These are phyloP conservation scores for Chauna torquata DNA, from an alignment of 2,113 vertebrate species.

Conservation along the genomic window DNA sequence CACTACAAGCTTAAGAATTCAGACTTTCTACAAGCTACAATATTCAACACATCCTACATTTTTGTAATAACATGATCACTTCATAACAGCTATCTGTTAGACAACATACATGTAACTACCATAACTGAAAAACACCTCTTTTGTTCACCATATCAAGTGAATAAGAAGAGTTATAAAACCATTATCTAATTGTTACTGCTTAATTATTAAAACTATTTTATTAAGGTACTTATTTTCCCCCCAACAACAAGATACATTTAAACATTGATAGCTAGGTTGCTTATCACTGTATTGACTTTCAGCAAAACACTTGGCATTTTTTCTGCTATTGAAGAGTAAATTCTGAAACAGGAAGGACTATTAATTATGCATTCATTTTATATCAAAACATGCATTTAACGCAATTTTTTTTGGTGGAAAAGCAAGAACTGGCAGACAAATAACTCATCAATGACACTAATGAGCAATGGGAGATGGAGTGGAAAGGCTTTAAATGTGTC, in stretches of 20 bases:
- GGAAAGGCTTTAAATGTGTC: conserved; percentile 76
- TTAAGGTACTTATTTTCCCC: background rate
- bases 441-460: conserved; percentile 80
- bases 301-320: background rate
- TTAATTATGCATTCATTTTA: conserved; percentile 59
- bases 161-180: background rate
- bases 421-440: conserved; percentile 68
- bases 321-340: conserved; percentile 1
- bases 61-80: background rate
- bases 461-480: conserved; percentile 74
- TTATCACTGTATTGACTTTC: background rate
- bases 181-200: conserved; percentile 4
- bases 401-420: conserved; percentile 33
- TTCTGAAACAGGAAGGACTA: conserved; percentile 30
- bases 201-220: background rate
- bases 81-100: background rate
- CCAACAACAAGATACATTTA: background rate
- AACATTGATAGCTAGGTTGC: background rate
- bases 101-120: background rate
- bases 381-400: conserved; percentile 61
- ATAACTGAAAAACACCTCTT: background rate
- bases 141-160: conserved; percentile 9
- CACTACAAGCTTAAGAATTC: background rate
- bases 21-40: background rate
- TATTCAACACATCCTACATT: background rate